These are phyloP conservation scores for Hozukius guyotensis DNA, from an alignment of 2,797 vertebrate genomes.

Conservation along the genomic window DNA sequence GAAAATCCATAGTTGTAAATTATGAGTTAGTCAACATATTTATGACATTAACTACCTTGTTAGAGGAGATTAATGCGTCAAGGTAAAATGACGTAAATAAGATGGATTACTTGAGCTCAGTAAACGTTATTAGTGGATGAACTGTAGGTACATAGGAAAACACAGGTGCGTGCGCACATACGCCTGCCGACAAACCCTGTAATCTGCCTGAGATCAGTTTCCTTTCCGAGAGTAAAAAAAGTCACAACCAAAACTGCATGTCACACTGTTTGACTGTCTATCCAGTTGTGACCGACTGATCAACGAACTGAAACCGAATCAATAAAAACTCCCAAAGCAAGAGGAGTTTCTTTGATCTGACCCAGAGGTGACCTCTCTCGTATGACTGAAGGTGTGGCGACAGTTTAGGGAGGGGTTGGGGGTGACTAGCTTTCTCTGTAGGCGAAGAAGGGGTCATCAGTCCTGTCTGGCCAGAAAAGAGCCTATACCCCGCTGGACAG, in stretches of 20 bases:
- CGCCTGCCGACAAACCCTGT: conserved; percentile 3
- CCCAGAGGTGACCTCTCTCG: conserved; percentile 84
- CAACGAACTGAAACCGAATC: conserved; percentile 81
- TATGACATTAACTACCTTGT: background rate
- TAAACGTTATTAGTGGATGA: conserved; percentile 12
- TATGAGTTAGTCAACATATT: background rate
- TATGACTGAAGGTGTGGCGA: conserved; percentile 73
- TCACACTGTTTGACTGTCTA: conserved; percentile 66
- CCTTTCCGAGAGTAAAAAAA: conserved; percentile 29
- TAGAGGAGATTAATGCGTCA: background rate
- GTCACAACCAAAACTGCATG: conserved; percentile 34
- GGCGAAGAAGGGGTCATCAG: conserved; percentile 85
- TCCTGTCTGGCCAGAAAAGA: conserved; percentile 90
- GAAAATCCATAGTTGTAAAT: background rate
- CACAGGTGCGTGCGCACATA: conserved; percentile 1
- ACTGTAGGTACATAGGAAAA: background rate
- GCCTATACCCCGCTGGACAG: conserved; percentile 86
- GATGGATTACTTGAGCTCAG: conserved; percentile 11
- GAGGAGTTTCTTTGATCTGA: conserved; percentile 73
- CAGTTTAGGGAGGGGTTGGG: conserved; percentile 31
- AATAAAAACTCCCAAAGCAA: conserved; percentile 77
- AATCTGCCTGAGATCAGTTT: conserved; percentile 48
- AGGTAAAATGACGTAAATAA: background rate
- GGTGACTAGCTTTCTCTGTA: conserved; percentile 65
- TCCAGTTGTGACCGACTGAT: conserved; percentile 64